These are phyloP conservation scores for Chlorodrepanis virens DNA, from an alignment of 2,113 vertebrate genomes.

Conservation along the genomic window DNA sequence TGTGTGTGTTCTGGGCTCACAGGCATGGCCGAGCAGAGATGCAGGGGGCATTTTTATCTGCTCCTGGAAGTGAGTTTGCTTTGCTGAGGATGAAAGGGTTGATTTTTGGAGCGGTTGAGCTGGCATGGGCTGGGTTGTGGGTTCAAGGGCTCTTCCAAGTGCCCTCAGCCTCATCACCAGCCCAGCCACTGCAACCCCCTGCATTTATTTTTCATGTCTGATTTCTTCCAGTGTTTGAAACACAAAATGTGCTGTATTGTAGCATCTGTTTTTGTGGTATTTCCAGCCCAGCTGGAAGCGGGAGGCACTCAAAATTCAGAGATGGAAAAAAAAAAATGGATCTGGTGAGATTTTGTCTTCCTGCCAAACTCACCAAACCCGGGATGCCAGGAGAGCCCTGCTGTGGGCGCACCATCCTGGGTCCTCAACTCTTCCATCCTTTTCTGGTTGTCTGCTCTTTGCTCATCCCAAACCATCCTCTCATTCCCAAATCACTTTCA, in stretches of 20 bases:
- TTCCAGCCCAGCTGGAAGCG: slow-evolving; percentile 60
- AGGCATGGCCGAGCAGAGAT: not conserved
- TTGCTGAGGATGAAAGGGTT: not conserved
- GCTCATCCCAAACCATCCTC: not conserved
- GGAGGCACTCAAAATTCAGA: slow-evolving; percentile 15
- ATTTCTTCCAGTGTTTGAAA: not conserved
- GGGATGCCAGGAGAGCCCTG: not conserved
- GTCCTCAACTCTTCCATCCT: not conserved
- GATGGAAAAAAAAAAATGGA: not conserved
- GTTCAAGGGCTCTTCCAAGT: not conserved
- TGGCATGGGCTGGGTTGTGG: not conserved
- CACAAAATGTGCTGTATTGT: not conserved
- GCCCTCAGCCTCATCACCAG: not conserved
- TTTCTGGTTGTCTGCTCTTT: not conserved
- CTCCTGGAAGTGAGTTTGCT: not conserved
- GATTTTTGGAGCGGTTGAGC: not conserved
- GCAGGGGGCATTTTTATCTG: not conserved
- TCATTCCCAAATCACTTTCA: not conserved
- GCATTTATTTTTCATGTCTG: not conserved
- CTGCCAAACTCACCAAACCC: not conserved
- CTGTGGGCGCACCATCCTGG: not conserved
- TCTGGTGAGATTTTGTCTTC: slow-evolving; percentile 12
- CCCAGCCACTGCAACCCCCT: not conserved
- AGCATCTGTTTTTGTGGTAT: slow-evolving; percentile 50
- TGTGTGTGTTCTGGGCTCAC: not conserved